Base-by-base conservation (phyloP, 1,140 invertebrate genomes). In the Rhyzopertha dominica region DNA sequence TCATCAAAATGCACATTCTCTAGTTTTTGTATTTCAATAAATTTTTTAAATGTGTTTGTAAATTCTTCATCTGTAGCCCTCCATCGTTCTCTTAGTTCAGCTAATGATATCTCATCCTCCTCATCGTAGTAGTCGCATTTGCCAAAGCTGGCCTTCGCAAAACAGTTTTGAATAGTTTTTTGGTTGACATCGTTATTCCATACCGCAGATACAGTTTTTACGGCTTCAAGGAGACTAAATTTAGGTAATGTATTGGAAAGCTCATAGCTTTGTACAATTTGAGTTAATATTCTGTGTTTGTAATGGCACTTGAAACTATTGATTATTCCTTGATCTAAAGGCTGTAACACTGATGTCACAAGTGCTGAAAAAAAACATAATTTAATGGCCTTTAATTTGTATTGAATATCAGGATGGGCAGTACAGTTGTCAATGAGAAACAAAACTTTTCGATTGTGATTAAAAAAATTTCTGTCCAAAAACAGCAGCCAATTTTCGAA, bases 351-450 rank as follows among this genome's bases (percentile, higher is more conserved):
- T 5, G 28, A 30, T 30, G 28, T 30, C n/a, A 30, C 16, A n/a
- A 13, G 12, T 14, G 10, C n/a, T 30, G 28, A 10, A 4, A 30
- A 30, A n/a, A 30, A 30, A 13, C 3, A 4, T 10, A 30, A 30
- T 30, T 30, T 30, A 4, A 30, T 30, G 4, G 28, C n/a, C 16
- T 30, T 30, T 30, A 30, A n/a, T 30, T 30, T 30, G 16, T 30
- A n/a, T n/a, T n/a, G n/a, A n/a, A n/a, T n/a, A n/a, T n/a, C n/a
- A n/a, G n/a, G n/a, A n/a, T n/a, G n/a, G n/a, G n/a, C n/a, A n/a
- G n/a, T n/a, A 53, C 65, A 72, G 49, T 73, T 74, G 51, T 75
- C 71, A 24, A 73, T 46, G 37, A 74, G 61, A 19, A 75, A 44
- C 5, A 71, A 38, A 42, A 70, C 69, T 56, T 71, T 68, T 47